These are phyloP conservation scores for Petrolisthes cinctipes DNA, from an alignment of 2,888 invertebrate species.

Conservation along the genomic window DNA sequence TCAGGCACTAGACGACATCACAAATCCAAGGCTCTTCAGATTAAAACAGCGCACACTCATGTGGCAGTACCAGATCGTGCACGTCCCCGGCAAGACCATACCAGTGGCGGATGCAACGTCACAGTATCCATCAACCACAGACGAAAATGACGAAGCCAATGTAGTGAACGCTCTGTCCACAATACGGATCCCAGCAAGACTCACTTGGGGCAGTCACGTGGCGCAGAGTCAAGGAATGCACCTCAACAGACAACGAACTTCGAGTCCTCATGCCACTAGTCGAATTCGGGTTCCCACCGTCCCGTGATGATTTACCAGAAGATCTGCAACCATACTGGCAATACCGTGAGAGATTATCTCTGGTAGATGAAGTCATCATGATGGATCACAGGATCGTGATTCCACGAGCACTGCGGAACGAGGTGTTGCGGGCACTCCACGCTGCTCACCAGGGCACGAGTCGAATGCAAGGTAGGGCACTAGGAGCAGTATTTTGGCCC, in stretches of 20 bases:
- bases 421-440: constrained; percentile 32
- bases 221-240: constrained; percentile 22
- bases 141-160: neutral
- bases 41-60: constrained; percentile 26
- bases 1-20: constrained; percentile 27
- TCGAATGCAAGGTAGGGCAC: neutral
- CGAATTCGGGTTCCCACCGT: constrained; percentile 18
- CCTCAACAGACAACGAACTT: constrained; percentile 18
- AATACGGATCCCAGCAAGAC: constrained; percentile 8
- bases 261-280: constrained; percentile 16
- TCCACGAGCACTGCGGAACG: constrained; percentile 17
- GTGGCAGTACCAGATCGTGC: constrained; percentile 31
- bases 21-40: constrained; percentile 16
- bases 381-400: constrained; percentile 28
- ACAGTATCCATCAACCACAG: constrained; percentile 23
- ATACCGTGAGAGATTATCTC: constrained; percentile 20
- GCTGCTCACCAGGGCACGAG: constrained; percentile 15
- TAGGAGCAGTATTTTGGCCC: constrained; percentile 19
- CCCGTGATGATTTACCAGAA: constrained; percentile 29
- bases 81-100: constrained; percentile 21
- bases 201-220: constrained; percentile 26
- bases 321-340: constrained; percentile 29
- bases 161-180: constrained; percentile 27
- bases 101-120: constrained; percentile 28
- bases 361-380: constrained; percentile 27